These are phyloP conservation scores for Pterophyllum scalare DNA, from an alignment of 2,113 vertebrate species.

Conservation along the genomic window DNA sequence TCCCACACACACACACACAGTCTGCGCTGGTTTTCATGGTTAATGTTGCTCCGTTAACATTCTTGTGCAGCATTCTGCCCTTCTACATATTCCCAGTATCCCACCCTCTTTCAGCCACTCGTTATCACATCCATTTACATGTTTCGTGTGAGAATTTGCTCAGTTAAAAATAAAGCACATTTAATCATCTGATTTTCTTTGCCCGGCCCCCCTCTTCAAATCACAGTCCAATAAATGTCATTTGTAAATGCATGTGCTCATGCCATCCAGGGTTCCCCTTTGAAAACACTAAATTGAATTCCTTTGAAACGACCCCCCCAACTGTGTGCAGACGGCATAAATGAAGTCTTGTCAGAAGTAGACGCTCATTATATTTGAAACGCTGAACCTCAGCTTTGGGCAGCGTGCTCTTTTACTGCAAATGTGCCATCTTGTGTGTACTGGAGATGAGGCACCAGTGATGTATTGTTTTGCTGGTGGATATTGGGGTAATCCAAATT, in stretches of 20 bases:
- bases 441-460: constrained; percentile 25
- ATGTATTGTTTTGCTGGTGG: constrained; percentile 46
- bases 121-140: constrained; percentile 33
- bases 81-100: not conserved
- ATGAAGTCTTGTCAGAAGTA: constrained; percentile 71
- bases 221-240: constrained; percentile 53
- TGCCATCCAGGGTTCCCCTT: constrained; percentile 50
- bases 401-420: constrained; percentile 24
- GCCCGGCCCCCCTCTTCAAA: constrained; percentile 46
- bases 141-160: constrained; percentile 42
- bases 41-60: constrained; percentile 23
- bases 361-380: constrained; percentile 71
- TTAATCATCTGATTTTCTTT: constrained; percentile 66
- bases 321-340: constrained; percentile 60
- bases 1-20: not conserved
- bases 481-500: constrained; percentile 48
- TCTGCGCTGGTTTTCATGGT: constrained; percentile 31
- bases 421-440: constrained; percentile 14
- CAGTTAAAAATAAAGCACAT: constrained; percentile 67
- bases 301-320: constrained; percentile 62
- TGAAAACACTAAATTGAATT: constrained; percentile 73
- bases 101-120: constrained; percentile 13
- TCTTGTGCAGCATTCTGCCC: not conserved
- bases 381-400: constrained; percentile 42
- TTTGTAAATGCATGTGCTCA: constrained; percentile 57